phyloP scores from a whole-genome alignment of 2,113 vertebrate species.

The Tursiops truncatus region DNA sequence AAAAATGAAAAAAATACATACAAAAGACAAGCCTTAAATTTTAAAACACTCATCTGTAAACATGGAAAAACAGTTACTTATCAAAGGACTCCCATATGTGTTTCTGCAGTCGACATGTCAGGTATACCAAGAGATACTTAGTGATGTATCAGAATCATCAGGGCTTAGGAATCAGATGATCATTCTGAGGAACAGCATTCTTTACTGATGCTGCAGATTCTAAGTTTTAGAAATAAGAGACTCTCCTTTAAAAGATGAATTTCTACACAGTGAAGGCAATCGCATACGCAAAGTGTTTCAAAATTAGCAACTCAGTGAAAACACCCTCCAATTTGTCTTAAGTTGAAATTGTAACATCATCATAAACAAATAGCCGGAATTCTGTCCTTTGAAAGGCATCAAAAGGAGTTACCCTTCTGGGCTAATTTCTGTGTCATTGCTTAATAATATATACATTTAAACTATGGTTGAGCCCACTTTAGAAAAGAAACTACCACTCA shows the following conservation, averaged over 20 bases:
- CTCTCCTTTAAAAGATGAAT: background rate
- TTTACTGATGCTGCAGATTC: background rate
- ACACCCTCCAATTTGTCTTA: background rate
- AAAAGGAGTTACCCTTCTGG: background rate
- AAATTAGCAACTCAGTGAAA: slow-evolving; percentile 39
- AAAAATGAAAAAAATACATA: background rate
- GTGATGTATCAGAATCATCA: background rate
- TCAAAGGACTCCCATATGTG: background rate
- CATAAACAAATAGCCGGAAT: background rate
- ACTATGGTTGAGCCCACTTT: background rate
- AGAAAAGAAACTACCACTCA: slow-evolving; percentile 57
- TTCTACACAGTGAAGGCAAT: background rate
- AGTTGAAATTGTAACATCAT: slow-evolving; percentile 31
- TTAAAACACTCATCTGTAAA: background rate
- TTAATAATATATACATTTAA: slow-evolving; percentile 55
- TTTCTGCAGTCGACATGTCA: background rate
- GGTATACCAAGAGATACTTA: background rate
- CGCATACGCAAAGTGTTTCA: background rate
- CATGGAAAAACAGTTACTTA: background rate
- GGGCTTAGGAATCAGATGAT: background rate
- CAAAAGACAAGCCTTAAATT: background rate
- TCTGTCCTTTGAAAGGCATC: background rate
- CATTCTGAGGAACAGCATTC: background rate
- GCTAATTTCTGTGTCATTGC: slow-evolving; percentile 41
- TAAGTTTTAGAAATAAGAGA: background rate